A percentile compares a stretch with the other conserved stretches of the same genome.
phyloP scores from a whole-genome alignment of 2,888 invertebrate genomes.

The Masnerella sp. region DNA sequence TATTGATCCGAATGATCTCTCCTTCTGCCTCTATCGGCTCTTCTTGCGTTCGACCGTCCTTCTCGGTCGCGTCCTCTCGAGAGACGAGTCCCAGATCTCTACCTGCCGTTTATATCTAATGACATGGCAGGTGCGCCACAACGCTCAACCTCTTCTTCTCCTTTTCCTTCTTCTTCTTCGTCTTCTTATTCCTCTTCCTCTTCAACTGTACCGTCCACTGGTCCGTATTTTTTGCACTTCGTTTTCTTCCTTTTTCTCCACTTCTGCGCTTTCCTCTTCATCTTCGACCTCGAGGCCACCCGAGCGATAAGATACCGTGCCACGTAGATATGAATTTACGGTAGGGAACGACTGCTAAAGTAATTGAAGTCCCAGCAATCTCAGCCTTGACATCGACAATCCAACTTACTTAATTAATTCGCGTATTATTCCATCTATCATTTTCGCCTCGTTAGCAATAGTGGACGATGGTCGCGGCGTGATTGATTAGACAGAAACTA shows the following conservation, averaged over 20 bases:
- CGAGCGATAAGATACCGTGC: slow-evolving; percentile 57
- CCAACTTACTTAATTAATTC: slow-evolving; percentile 54
- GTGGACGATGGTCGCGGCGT: background rate
- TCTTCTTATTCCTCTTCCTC: slow-evolving; percentile 20
- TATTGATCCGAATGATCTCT: slow-evolving; percentile 53
- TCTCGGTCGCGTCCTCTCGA: slow-evolving; percentile 55
- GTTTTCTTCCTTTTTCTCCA: slow-evolving; percentile 38
- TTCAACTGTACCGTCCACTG: slow-evolving; percentile 20
- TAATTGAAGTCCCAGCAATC: slow-evolving; percentile 56
- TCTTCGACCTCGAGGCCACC: slow-evolving; percentile 58
- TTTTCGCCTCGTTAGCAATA: slow-evolving; percentile 43
- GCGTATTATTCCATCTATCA: slow-evolving; percentile 41
- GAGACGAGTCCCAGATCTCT: slow-evolving; percentile 66
- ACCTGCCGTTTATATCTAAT: slow-evolving; percentile 76
- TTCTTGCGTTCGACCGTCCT: slow-evolving; percentile 53
- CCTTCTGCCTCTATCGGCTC: slow-evolving; percentile 47
- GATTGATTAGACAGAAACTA: no score
- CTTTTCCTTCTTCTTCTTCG: slow-evolving; percentile 26
- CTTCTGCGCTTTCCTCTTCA: slow-evolving; percentile 48
- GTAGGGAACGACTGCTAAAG: slow-evolving; percentile 54
- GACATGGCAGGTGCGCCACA: slow-evolving; percentile 75
- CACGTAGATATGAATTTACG: slow-evolving; percentile 56
- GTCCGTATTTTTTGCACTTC: slow-evolving; percentile 3
- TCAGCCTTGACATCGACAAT: slow-evolving; percentile 51
- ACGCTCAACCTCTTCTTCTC: slow-evolving; percentile 60